A percentile compares a stretch with the other conserved stretches of the same genome.
Conservation (phyloP, 2,888 invertebrate species). For the Mesoligia furuncula region DNA sequence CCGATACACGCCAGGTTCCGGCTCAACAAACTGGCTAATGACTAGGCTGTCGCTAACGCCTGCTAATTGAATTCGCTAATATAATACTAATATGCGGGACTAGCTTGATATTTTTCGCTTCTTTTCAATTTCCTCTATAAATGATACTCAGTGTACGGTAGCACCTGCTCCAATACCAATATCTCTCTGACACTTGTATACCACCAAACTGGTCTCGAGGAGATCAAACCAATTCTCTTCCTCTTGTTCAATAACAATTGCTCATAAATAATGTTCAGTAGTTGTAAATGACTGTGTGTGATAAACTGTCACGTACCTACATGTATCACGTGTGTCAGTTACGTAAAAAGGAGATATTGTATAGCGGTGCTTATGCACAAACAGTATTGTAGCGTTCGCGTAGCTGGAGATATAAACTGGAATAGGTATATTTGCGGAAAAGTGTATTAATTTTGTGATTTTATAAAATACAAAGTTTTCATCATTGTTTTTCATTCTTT, state of each 20-base stretch:
- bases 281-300: slow-evolving; percentile 67
- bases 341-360: slow-evolving; percentile 74
- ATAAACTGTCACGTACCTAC: slow-evolving; percentile 58
- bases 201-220: not conserved
- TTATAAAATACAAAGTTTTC: not conserved
- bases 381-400: not conserved
- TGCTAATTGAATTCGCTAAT: not conserved
- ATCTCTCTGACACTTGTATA: slow-evolving; percentile 1
- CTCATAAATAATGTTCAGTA: slow-evolving; percentile 59
- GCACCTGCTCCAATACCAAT: not conserved
- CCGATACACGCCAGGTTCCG: slow-evolving; percentile 58
- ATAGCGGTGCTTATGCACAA: slow-evolving; percentile 64
- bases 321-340: slow-evolving; percentile 69
- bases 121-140: not conserved
- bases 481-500: not conserved
- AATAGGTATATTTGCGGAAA: too few relatives aligned
- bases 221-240: not conserved
- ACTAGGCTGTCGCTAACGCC: not conserved
- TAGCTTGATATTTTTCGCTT: not conserved
- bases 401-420: too few relatives aligned
- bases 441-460: too few relatives aligned
- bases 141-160: not conserved
- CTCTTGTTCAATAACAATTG: not conserved
- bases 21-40: slow-evolving; percentile 51
- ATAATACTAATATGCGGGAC: too few relatives aligned